Evolutionary conservation across 2,888 invertebrate species (phyloP).

Genomic region (Mongoloraphidia duomilia): DNA sequence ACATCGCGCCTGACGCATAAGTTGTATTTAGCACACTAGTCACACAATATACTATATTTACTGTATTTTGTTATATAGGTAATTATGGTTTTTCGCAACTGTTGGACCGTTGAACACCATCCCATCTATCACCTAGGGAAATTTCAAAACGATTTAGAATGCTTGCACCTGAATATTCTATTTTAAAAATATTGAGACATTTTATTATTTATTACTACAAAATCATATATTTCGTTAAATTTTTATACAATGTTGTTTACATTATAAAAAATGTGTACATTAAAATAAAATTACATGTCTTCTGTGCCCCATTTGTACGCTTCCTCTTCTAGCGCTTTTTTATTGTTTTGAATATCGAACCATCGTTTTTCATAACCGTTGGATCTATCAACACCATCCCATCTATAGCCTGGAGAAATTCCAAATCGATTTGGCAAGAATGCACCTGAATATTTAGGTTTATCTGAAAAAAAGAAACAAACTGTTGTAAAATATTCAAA

Average conservation of each 20-base stretch:
- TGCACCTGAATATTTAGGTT: conserved; percentile 67
- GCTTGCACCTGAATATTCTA: no score
- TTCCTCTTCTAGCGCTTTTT: conserved; percentile 64
- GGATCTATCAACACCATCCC: conserved; percentile 97
- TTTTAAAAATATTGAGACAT: no score
- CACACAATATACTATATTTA: no score
- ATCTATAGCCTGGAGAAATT: conserved; percentile 85
- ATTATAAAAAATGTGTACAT: not conserved
- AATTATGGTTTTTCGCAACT: conserved; percentile 90
- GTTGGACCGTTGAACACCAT: conserved; percentile 93
- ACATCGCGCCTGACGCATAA: no score
- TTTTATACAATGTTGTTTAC: no score
- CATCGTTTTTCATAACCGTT: conserved; percentile 89
- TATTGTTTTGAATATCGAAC: conserved; percentile 63
- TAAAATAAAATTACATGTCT: conserved; percentile 55
- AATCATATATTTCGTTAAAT: no score
- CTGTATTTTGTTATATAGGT: no score
- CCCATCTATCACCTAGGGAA: conserved; percentile 89
- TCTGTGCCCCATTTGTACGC: conserved; percentile 90
- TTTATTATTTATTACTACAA: no score
- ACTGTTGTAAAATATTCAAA: not conserved
- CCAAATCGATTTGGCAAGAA: conserved; percentile 85
- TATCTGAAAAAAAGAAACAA: conserved; percentile 30
- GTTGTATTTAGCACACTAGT: no score
- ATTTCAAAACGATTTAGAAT: no score